Evolutionary conservation across 64 coral and sea anemone species (phyloP).

Genomic region (Platygyra sinensis): DNA sequence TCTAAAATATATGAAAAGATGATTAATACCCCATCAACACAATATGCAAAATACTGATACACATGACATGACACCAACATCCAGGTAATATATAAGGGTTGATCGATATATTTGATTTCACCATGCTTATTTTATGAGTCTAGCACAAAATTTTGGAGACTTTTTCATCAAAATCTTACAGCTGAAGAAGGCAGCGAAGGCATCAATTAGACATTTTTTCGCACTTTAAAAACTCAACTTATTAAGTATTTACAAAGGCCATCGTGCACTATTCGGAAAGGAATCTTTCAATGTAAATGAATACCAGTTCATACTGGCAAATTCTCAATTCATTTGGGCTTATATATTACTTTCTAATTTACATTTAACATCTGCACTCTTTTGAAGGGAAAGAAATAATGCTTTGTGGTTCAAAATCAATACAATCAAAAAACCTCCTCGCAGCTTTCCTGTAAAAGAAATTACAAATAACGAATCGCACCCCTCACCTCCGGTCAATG

Average conservation of each 20-base stretch:
- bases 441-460: constrained; percentile 1
- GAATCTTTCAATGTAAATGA: background rate
- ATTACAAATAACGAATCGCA: background rate
- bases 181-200: background rate
- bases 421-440: background rate
- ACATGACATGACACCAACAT: background rate
- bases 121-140: background rate
- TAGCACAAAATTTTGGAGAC: background rate
- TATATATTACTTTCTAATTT: constrained; percentile 22
- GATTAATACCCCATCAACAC: background rate
- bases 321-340: background rate
- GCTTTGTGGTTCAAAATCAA: background rate
- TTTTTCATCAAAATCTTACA: too few species aligned
- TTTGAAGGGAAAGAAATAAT: background rate
- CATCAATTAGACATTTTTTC: background rate
- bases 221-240: background rate
- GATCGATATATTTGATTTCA: background rate
- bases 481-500: background rate
- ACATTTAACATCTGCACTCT: constrained; percentile 16
- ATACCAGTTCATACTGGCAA: background rate
- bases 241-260: background rate
- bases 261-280: background rate
- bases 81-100: background rate
- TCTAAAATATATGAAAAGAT: background rate
- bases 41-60: background rate